These are phyloP conservation scores for Aurelia aurita complex sp. Pacific DNA, from an alignment of 30 jellyfish, hydroid and myxozoan genomes.

Conservation along the genomic window DNA sequence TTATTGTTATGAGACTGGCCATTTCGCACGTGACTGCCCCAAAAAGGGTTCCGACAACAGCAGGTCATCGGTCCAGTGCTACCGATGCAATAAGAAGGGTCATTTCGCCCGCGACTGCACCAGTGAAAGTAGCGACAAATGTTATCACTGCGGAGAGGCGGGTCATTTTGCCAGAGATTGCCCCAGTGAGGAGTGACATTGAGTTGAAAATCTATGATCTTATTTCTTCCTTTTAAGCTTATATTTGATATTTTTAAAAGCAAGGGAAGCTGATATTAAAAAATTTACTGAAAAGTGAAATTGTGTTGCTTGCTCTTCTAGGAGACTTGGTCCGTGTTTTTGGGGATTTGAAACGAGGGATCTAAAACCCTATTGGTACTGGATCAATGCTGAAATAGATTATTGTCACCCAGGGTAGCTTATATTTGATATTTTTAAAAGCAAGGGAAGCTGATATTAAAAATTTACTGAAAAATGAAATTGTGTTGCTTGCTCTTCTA, in stretches of 20 bases:
- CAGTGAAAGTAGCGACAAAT: conserved; percentile 20
- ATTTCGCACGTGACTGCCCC: conserved; percentile 90
- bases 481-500: too few relatives aligned
- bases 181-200: conserved; percentile 30
- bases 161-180: conserved; percentile 97
- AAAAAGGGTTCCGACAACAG: conserved; percentile 47
- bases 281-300: too few relatives aligned
- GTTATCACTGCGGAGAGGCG: conserved; percentile 81
- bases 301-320: too few relatives aligned
- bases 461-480: neutral
- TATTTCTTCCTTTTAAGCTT: conserved; percentile 41
- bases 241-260: conserved; percentile 32
- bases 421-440: neutral
- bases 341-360: too few relatives aligned
- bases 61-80: conserved; percentile 59
- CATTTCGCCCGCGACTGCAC: conserved; percentile 83
- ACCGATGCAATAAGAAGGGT: conserved; percentile 80
- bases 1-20: conserved; percentile 85
- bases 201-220: neutral
- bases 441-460: conserved; percentile 24
- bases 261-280: conserved; percentile 24
- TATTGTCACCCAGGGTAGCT: too few relatives aligned
- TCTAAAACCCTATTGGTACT: too few relatives aligned
- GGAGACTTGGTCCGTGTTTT: too few relatives aligned
- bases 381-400: too few relatives aligned